Conservation (phyloP, 2,888 invertebrate genomes). For the Tethea ocularis region DNA sequence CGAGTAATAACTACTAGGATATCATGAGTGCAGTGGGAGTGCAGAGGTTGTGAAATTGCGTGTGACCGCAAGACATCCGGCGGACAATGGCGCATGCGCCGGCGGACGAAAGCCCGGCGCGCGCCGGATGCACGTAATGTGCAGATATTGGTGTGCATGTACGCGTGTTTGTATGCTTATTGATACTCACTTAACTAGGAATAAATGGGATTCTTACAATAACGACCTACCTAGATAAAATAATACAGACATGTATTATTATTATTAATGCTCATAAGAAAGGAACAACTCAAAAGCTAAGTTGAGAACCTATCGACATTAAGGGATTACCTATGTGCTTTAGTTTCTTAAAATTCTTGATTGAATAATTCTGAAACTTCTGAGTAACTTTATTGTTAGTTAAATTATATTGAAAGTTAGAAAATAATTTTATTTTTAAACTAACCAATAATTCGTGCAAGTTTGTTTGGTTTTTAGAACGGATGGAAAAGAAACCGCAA, state of each 20-base stretch:
- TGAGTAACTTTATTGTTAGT: not conserved
- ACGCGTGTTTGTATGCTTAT: constrained; percentile 49
- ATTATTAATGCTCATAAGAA: not conserved
- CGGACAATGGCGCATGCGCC: constrained; percentile 67
- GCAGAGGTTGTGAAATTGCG: constrained; percentile 80
- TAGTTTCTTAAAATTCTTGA: no score
- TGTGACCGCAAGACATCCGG: constrained; percentile 83
- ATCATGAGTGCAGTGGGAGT: constrained; percentile 56
- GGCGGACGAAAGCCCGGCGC: constrained; percentile 62
- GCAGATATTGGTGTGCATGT: constrained; percentile 66
- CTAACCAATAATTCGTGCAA: not conserved
- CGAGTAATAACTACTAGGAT: constrained; percentile 54
- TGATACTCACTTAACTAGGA: not conserved
- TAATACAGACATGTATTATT: not conserved
- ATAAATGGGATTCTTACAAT: not conserved
- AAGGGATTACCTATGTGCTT: no score
- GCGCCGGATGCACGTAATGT: constrained; percentile 76
- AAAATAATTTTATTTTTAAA: not conserved
- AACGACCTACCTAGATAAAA: not conserved
- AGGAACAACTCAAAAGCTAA: not conserved
- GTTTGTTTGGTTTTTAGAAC: constrained; percentile 33
- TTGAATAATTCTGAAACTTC: no score
- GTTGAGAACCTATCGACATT: no score
- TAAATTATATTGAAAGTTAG: not conserved
- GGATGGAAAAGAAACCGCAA: constrained; percentile 46